Conservation (phyloP, 2,888 invertebrate species). For the Cyclophora albipunctata region DNA sequence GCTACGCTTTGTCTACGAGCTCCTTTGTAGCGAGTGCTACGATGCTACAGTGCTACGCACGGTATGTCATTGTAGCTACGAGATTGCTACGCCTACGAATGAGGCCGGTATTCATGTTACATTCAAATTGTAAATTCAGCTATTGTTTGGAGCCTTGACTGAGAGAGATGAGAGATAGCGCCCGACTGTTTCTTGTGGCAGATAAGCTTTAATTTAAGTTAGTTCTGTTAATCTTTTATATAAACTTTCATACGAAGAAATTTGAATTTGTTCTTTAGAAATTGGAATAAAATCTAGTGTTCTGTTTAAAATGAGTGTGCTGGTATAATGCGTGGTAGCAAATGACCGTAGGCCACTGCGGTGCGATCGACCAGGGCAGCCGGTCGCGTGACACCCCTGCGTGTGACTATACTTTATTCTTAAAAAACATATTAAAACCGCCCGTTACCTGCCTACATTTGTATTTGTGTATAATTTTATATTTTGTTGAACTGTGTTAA, state of each 20-base stretch:
- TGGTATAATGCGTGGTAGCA: neutral
- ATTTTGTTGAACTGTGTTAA: constrained; percentile 3
- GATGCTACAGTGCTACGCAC: constrained; percentile 5
- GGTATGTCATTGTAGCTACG: constrained; percentile 3
- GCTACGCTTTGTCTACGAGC: constrained; percentile 16
- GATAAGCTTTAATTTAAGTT: neutral
- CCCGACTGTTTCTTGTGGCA: neutral
- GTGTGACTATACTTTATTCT: constrained; percentile 48
- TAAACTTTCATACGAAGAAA: neutral
- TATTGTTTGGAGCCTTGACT: neutral
- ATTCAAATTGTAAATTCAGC: neutral
- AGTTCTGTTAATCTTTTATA: neutral
- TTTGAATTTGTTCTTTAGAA: no score
- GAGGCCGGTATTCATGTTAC: neutral
- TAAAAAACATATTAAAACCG: constrained; percentile 57
- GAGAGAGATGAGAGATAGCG: neutral
- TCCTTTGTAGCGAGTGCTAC: constrained; percentile 13
- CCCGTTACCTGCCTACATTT: constrained; percentile 28
- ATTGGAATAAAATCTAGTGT: no score
- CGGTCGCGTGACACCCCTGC: constrained; percentile 40
- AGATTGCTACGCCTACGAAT: constrained; percentile 1
- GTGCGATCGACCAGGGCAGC: constrained; percentile 37
- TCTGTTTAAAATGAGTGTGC: no score
- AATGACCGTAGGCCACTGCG: constrained; percentile 33
- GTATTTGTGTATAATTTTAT: neutral